Evolutionary conservation across 2,797 vertebrate genomes (phyloP), one percentile per base, ranked within the genome.

Genomic region (Salmo trutta): DNA sequence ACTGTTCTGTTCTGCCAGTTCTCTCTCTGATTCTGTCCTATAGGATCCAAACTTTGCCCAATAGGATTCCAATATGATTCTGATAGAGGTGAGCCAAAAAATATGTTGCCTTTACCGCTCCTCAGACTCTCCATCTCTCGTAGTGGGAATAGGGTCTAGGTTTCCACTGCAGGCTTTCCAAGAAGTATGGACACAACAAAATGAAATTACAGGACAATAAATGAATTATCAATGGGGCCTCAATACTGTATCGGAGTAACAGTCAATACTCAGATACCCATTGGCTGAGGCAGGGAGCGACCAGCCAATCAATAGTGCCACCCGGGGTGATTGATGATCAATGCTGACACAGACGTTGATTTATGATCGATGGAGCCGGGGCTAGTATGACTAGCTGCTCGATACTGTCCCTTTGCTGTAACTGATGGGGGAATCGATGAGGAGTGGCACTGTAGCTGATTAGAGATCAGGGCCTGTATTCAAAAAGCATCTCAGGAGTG

Each of bases 141-240:
- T 12, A 12, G 41, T 47, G 41, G 41, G 41, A 47, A 47, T 47
- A 47, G 41, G 10, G 10, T 10, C 84, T 82, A 79, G 85, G 83
- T 92, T 93, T 90, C 83, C 74, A 82, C 83, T 75, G 59, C 71
- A 47, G 84, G 86, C 75, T 77, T 91, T 92, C 86, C 89, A 90
- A 89, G 89, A 82, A 56, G 75, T 85, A 93, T 86, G 84, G 89
- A 91, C 89, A 90, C 85, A 86, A 88, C 90, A 91, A 92, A 93
- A 93, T 93, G 84, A 92, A 93, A 93, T 93, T 93, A 93, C 91
- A 91, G 82, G 83, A 90, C 86, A 89, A 93, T 93, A 93, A 92
- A 93, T 93, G 84, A 93, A 92, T 93, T 91, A 92, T 91, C 90
- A 92, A 93, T 92, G 91, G 75, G 88, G 83, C 81, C 89, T 91